These are phyloP conservation scores for Cladopsammia gracilis DNA, from an alignment of 64 coral and sea anemone genomes.

Conservation along the genomic window DNA sequence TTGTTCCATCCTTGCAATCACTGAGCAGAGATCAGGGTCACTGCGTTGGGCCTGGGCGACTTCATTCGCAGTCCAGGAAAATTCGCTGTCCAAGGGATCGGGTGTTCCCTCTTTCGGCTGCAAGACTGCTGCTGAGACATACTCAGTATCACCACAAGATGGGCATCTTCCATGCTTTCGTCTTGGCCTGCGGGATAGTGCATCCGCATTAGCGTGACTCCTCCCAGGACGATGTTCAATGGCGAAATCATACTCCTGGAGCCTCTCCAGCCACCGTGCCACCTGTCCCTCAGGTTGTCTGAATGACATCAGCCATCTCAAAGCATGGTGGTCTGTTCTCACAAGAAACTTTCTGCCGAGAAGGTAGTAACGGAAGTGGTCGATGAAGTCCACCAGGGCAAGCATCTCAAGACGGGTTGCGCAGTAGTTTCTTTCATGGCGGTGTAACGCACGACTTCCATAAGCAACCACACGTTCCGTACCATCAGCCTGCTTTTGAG, in stretches of 20 bases:
- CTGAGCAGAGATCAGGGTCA: neutral
- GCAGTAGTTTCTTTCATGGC: constrained; percentile 66
- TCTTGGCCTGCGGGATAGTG: constrained; percentile 16
- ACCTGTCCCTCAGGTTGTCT: constrained; percentile 52
- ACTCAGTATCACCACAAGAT: constrained; percentile 45
- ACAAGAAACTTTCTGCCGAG: constrained; percentile 47
- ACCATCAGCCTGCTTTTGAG: constrained; percentile 65
- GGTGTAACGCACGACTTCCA: constrained; percentile 26
- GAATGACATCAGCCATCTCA: constrained; percentile 55
- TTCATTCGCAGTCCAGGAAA: neutral
- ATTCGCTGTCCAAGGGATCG: neutral
- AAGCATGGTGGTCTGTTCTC: constrained; percentile 30
- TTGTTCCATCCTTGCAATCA: neutral
- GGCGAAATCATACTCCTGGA: constrained; percentile 59
- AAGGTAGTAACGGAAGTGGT: constrained; percentile 70
- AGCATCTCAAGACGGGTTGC: constrained; percentile 66
- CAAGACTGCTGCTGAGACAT: neutral
- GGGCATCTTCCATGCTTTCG: constrained; percentile 43
- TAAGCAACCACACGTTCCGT: constrained; percentile 45
- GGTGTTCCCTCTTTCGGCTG: neutral
- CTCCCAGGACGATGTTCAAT: constrained; percentile 47
- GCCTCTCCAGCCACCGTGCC: constrained; percentile 55
- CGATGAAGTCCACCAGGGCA: constrained; percentile 32
- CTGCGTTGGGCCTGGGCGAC: neutral
- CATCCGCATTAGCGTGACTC: constrained; percentile 35